Conservation (phyloP, 2,797 vertebrate genomes). For the Ctenochaetus hawaiiensis region DNA sequence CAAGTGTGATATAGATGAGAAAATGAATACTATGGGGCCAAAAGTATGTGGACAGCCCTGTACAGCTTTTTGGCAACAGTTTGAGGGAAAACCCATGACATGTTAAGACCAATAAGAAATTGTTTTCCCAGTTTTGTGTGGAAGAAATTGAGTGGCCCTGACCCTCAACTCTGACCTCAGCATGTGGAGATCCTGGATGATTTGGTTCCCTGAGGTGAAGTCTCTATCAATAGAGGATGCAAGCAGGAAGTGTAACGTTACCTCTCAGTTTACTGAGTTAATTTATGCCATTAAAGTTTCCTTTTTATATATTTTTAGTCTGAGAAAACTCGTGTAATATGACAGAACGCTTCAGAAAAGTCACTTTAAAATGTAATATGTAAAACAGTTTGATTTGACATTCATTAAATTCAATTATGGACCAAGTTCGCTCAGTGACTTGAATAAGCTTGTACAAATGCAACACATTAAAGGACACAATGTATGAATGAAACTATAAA, state of each 20-base stretch:
- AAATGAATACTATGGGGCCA: neutral
- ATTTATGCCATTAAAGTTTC: too few relatives aligned
- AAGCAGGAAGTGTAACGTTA: too few relatives aligned
- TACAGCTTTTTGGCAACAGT: neutral
- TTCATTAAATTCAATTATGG: neutral
- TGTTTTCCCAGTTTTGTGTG: too few relatives aligned
- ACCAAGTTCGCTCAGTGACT: too few relatives aligned
- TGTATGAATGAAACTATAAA: neutral
- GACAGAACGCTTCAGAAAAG: neutral
- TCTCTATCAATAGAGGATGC: too few relatives aligned
- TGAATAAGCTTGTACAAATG: constrained; percentile 2
- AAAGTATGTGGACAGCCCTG: constrained; percentile 4
- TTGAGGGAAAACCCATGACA: neutral
- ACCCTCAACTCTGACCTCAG: too few relatives aligned
- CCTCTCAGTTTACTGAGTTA: too few relatives aligned
- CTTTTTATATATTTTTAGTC: neutral
- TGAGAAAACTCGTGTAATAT: neutral
- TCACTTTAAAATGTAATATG: neutral
- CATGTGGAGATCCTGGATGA: too few relatives aligned
- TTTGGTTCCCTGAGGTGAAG: too few relatives aligned
- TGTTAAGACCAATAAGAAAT: neutral
- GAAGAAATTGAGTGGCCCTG: too few relatives aligned
- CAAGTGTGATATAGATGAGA: neutral
- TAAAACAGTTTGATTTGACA: neutral
- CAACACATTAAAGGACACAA: neutral